phyloP scores from a whole-genome alignment of 2,888 invertebrate species.

The Oligia fasciuncula region DNA sequence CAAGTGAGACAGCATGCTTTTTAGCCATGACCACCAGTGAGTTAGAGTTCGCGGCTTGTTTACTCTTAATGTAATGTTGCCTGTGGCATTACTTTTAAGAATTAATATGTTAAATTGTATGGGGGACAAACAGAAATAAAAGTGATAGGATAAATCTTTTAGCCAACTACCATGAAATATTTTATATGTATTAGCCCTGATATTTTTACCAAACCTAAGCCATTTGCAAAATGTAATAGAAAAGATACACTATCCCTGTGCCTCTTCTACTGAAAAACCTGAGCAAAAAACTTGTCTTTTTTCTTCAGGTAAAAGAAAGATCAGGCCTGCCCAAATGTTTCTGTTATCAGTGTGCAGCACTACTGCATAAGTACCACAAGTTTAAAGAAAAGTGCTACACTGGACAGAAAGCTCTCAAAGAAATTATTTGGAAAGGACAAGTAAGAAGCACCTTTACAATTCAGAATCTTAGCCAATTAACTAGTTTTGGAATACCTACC shows the following conservation, averaged over 20 bases:
- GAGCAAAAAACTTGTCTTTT: neutral
- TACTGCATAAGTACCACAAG: conserved; percentile 82
- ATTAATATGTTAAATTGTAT: too few species aligned
- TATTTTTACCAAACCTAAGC: neutral
- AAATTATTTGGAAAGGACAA: conserved; percentile 75
- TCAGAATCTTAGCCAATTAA: neutral
- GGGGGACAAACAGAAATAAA: too few species aligned
- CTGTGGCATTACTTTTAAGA: too few species aligned
- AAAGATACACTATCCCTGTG: neutral
- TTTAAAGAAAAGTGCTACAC: conserved; percentile 82
- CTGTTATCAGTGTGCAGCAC: conserved; percentile 82
- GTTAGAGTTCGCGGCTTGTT: too few species aligned
- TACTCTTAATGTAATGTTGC: too few species aligned
- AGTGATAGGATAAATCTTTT: neutral
- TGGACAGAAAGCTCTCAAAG: conserved; percentile 76
- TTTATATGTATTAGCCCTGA: neutral
- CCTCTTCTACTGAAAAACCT: neutral
- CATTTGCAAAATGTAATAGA: neutral
- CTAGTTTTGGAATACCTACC: neutral
- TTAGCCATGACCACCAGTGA: too few species aligned
- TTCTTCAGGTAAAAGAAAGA: conserved; percentile 71
- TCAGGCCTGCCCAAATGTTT: conserved; percentile 80
- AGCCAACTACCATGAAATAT: too few species aligned
- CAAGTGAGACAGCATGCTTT: too few species aligned
- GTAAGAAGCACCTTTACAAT: conserved; percentile 67